These are phyloP conservation scores for Rhombomys opimus DNA, from an alignment of 2,113 vertebrate genomes.

Conservation along the genomic window DNA sequence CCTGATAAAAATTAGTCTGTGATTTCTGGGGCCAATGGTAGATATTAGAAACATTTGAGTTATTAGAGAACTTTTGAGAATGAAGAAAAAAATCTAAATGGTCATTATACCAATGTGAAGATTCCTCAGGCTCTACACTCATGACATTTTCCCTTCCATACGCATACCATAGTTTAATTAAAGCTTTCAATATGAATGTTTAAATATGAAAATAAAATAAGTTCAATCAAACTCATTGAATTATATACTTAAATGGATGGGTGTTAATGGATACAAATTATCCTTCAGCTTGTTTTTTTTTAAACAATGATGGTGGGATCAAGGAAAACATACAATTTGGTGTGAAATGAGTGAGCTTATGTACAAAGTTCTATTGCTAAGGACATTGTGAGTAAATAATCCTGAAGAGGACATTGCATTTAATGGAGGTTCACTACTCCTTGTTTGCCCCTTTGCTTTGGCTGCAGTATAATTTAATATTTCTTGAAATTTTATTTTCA, in stretches of 20 bases:
- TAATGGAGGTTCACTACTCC: background rate
- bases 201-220: background rate
- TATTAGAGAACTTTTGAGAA: background rate
- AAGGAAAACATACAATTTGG: background rate
- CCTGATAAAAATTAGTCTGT: background rate
- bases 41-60: background rate
- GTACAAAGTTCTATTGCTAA: background rate
- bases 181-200: background rate
- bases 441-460: background rate
- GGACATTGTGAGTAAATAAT: background rate
- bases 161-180: background rate
- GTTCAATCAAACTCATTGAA: background rate
- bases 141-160: background rate
- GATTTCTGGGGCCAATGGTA: background rate
- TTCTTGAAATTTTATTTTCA: background rate
- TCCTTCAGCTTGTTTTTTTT: background rate
- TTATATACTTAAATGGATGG: background rate
- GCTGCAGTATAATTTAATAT: background rate
- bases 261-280: background rate
- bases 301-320: background rate
- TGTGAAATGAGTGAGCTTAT: background rate
- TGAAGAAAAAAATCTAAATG: background rate
- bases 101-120: background rate
- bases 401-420: background rate
- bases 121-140: background rate